Evolutionary conservation across 2,888 invertebrate species (phyloP), one percentile per base, ranked within the genome.

Genomic region (Agrotis clavis): DNA sequence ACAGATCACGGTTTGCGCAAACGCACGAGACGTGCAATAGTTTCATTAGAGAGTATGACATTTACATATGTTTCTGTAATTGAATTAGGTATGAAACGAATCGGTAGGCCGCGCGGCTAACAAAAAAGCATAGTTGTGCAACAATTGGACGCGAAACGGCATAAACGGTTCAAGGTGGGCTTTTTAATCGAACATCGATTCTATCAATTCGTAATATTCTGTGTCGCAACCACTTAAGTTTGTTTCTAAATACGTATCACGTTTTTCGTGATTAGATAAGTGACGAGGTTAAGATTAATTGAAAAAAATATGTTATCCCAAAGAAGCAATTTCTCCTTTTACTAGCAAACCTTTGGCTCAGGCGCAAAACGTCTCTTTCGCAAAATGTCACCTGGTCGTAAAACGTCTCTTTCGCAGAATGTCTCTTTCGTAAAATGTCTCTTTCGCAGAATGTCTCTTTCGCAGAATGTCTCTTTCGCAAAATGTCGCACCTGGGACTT

Each of bases 11-110:
- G 79, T 79, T 91, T 90, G 86, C 90, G 90, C 87, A 93, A 93
- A 82, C 74, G 61, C 74, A 74, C 66, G 76, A 68, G 81, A 75
- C 81, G 81, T 81, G 84, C 85, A 87, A 89, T 74, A 88, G 86
- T 89, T 89, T 88, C 84, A 92, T 90, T 91, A 90, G 78, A 74
- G 83, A 81, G 84, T 89, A 89, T 92, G 94, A 94, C 95, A 94
- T 94, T 95, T 92, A 94, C 94, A 93, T 90, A 92, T 92, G 92
- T 92, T 92, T 90, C 89, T 90, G 86, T 94, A 92, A 95, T 94
- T 94, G 92, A 92, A 94, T 94, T 91, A 90, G 90, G 80, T 87
- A 78, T 89, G 90, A 87, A 92, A 88, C 90, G 88, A 92, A 92
- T 92, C 88, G 85, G 92, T 91, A 92, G 91, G 91, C 67, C 78